Evolutionary conservation across 2,113 vertebrate genomes (phyloP).

Genomic region (Petromus typicus): DNA sequence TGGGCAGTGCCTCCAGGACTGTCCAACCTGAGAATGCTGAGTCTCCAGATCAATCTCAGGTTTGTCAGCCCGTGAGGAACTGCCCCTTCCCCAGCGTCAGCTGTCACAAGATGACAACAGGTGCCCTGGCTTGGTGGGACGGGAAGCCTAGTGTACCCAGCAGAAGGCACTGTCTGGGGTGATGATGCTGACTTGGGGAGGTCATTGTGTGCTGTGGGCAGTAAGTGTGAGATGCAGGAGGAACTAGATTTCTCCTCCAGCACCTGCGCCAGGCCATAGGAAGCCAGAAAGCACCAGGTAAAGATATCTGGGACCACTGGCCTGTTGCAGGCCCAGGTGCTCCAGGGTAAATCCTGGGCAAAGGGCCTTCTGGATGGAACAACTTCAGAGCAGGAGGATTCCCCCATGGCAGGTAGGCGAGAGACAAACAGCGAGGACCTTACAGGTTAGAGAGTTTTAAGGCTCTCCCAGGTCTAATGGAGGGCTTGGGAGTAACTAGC

Average conservation of each 20-base stretch:
- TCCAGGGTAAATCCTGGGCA: background rate
- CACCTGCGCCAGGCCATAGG: background rate
- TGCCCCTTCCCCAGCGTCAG: background rate
- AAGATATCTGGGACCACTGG: no score
- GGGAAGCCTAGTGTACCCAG: background rate
- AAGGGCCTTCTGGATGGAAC: no score
- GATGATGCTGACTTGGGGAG: rapidly evolving
- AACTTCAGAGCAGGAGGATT: no score
- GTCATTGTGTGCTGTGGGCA: background rate
- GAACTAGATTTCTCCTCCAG: background rate
- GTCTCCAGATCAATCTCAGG: conserved; percentile 94
- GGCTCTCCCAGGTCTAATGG: background rate
- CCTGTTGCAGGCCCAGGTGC: background rate
- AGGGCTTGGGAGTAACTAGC: background rate
- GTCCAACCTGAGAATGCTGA: conserved; percentile 97
- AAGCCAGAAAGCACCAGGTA: background rate
- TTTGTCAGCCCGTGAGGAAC: conserved; percentile 96
- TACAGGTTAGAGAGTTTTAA: background rate
- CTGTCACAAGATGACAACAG: background rate
- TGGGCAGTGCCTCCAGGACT: conserved; percentile 93
- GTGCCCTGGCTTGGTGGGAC: background rate
- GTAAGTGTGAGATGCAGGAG: background rate
- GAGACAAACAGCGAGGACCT: background rate
- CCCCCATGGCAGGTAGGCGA: background rate
- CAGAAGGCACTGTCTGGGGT: background rate